phyloP scores from a whole-genome alignment of 2,113 vertebrate species.

The Gasterosteus aculeatus region DNA sequence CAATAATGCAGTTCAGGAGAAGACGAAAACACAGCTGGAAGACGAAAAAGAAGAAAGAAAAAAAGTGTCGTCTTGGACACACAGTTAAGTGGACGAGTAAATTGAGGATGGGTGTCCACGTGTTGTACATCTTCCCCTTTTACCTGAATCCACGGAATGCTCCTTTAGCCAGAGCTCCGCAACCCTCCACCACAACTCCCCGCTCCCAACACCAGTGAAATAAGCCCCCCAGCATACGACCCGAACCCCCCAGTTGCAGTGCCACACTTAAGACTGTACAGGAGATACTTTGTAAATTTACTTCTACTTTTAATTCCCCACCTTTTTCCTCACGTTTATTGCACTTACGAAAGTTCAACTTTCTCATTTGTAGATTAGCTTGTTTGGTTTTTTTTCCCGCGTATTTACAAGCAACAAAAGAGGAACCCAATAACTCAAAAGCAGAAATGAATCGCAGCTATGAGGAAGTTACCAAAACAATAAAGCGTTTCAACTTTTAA shows the following conservation, averaged over 20 bases:
- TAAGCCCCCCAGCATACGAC: slow-evolving; percentile 2
- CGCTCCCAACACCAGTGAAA: slow-evolving; percentile 47
- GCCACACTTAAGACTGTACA: slow-evolving; percentile 23
- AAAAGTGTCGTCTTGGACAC: neutral
- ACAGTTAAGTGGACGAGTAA: slow-evolving; percentile 14
- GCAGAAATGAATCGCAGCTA: slow-evolving; percentile 13
- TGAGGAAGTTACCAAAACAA: slow-evolving; percentile 39
- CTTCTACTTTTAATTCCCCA: slow-evolving; percentile 26
- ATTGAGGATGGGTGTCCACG: slow-evolving; percentile 38
- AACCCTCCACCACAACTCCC: neutral
- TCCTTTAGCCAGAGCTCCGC: slow-evolving; percentile 28
- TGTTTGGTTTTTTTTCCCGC: slow-evolving; percentile 48
- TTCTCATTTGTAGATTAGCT: slow-evolving; percentile 54
- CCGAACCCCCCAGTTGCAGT: slow-evolving; percentile 5
- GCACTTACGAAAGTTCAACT: slow-evolving; percentile 66
- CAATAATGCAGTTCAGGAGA: neutral
- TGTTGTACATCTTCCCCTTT: slow-evolving; percentile 35
- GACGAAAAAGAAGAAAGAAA: neutral
- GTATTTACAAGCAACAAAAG: slow-evolving; percentile 56
- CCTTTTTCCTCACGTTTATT: slow-evolving; percentile 49
- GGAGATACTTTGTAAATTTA: slow-evolving; percentile 49
- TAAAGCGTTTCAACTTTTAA: slow-evolving; percentile 59
- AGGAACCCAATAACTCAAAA: slow-evolving; percentile 36
- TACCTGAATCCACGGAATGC: slow-evolving; percentile 54
- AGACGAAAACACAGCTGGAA: neutral